Base-by-base conservation (phyloP, 2,797 vertebrate species). In the Spondyliosoma cantharus region DNA sequence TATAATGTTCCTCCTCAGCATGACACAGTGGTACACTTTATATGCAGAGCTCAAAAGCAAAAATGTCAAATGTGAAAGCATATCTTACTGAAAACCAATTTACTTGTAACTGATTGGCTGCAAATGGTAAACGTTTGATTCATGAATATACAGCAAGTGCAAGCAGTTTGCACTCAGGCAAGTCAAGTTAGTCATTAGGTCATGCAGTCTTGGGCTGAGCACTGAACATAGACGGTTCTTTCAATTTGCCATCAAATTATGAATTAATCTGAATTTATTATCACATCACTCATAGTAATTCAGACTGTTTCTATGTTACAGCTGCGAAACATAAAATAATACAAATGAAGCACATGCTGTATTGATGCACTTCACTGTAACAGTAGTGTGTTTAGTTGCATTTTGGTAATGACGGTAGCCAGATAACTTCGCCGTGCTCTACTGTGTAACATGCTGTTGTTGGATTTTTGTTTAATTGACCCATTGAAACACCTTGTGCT, bases 321-420 rank as follows among this genome's bases (percentile, higher is more conserved):
- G 22, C 54, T 73, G 85, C 58, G 45, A 75, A 80, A 90, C 59
- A 80, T 86, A 77, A 89, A 94, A 91, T 77, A 89, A 83, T 84
- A 90, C 69, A 88, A 87, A 90, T 77, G 59, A 92, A 91, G 75
- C 84, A 89, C 92, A 93, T 95, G 93, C 92, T 86, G 88, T 82
- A 88, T 59, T n/a, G 60, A 69, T 90, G 87, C 86, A 89, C 79
- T 78, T 87, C 68, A 86, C 79, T 83, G 80, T 73, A 82, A 84
- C 63, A 80, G 76, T 77, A 80, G 76, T 78, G 82, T 80, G 71
- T 84, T 87, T 80, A 80, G 73, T 90, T 29, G 78, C 74, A 68
- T 84, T 80, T 73, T 84, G 76, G 83, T 90, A 83, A 84, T 80
- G 81, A 83, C 75, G 82, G 67, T 49, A 84, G 78, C 85, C 73